A percentile compares a stretch with the other conserved stretches of the same genome.
Evolutionary conservation across 2,888 invertebrate genomes (phyloP).

Genomic region (Schizaphis graminum): DNA sequence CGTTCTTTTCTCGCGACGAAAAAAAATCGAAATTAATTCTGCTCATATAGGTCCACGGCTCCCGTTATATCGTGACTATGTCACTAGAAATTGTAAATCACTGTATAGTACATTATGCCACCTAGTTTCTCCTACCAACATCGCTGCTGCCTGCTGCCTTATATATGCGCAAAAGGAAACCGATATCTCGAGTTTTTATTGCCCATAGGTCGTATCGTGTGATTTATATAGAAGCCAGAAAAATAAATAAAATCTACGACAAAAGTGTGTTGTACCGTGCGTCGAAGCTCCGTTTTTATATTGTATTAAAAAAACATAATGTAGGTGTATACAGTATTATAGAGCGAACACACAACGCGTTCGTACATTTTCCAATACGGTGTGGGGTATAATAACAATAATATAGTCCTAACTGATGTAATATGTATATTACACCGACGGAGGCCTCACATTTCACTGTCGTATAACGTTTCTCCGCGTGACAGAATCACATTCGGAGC

Average conservation of each 20-base stretch:
- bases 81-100: conserved; percentile 52
- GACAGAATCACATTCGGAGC: conserved; percentile 22
- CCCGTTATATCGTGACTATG: background rate
- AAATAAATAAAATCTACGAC: conserved; percentile 37
- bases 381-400: background rate
- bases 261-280: conserved; percentile 25
- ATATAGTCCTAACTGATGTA: background rate
- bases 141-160: background rate
- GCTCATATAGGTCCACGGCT: background rate
- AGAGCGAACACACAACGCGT: background rate
- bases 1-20: background rate
- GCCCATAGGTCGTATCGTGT: background rate
- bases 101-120: background rate
- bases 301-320: background rate
- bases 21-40: conserved; percentile 41
- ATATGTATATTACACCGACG: conserved; percentile 16
- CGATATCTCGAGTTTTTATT: conserved; percentile 45
- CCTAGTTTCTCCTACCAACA: background rate
- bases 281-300: background rate
- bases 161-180: background rate
- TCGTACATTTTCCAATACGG: background rate
- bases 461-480: background rate
- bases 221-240: conserved; percentile 36
- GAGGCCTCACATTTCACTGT: background rate
- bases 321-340: background rate